Evolutionary conservation across 2,888 invertebrate species (phyloP).

Genomic region (Torymus auratus): DNA sequence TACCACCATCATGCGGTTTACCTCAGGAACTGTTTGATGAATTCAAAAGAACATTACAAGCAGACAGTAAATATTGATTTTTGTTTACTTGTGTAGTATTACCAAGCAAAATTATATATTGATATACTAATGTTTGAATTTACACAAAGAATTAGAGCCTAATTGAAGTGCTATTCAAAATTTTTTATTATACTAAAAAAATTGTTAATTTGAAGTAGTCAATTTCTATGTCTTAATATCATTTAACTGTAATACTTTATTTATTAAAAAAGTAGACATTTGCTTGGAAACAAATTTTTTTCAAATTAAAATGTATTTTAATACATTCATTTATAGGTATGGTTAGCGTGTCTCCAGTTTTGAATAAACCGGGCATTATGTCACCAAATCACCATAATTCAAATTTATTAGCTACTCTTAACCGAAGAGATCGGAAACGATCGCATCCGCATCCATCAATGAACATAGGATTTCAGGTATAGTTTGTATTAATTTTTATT

Average conservation of each 20-base stretch:
- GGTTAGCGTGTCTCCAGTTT: constrained; percentile 77
- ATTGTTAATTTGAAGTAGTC: neutral
- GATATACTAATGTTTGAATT: no score
- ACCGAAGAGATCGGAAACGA: constrained; percentile 78
- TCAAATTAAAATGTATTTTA: no score
- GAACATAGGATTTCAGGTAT: constrained; percentile 80
- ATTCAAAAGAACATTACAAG: constrained; percentile 86
- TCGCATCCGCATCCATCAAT: constrained; percentile 80
- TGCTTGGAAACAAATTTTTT: no score
- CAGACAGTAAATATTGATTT: constrained; percentile 78
- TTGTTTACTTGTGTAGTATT: no score
- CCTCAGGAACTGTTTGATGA: constrained; percentile 90
- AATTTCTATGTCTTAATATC: no score
- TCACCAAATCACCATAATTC: constrained; percentile 75
- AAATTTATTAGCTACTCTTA: constrained; percentile 71
- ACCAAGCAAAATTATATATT: no score
- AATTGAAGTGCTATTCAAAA: neutral
- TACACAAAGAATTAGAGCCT: no score
- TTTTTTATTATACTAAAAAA: neutral
- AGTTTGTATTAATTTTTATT: constrained; percentile 56
- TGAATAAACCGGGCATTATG: constrained; percentile 75
- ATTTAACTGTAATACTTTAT: no score
- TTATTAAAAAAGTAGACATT: no score
- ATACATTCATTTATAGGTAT: constrained; percentile 64
- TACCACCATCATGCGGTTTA: constrained; percentile 94